Base-by-base conservation (phyloP, 2,888 invertebrate species). In the Anoplius nigerrimus region DNA sequence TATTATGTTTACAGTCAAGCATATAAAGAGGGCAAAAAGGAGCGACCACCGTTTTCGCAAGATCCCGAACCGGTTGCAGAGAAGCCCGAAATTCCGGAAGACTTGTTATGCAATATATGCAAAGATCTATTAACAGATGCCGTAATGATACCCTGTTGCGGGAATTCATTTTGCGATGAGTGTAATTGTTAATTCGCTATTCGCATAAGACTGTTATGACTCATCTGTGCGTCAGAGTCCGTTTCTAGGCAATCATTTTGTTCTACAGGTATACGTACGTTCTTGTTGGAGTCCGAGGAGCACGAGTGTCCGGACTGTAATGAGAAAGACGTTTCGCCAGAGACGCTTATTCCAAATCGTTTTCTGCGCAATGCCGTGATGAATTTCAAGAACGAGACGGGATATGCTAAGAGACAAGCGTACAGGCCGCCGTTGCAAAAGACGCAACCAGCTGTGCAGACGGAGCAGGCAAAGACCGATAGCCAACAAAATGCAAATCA, bases 61-160 rank as follows among this genome's bases (percentile, higher is more conserved):
- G 90, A 91, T 64, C 91, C 91, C 54, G 90, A 91, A 58, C 90
- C 91, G 15, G 84, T 85, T 1, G 85, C 87, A 24, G 89, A 90
- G 21, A 93, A 92, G 77, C 91, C 94, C 11, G 93, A 94, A 82
- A 94, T 98, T 63, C 98, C 98, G 0, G 95, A 96, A 74, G 98
- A 98, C 87, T 90, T 99, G 56, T 90, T 96, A 54, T 99, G 99
- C 90, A 94, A 94, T 66, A 92, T 99, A 66, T 99, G 99, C 89
- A 93, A 96, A 60, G 97, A 98, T 88, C 90, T 99, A 48, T 92
- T 98, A 72, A 94, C 94, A 0, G 99, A 99, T 89, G 99, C 99
- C 45, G 98, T 99, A 27, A 95, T 99, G 93, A 97, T 98, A 87
- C 97, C 98, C 0, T 99, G 99, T 88, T 99, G 99, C 89, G 99